Evolutionary conservation across 2,113 vertebrate genomes (phyloP).

Genomic region (Grantiella picta): DNA sequence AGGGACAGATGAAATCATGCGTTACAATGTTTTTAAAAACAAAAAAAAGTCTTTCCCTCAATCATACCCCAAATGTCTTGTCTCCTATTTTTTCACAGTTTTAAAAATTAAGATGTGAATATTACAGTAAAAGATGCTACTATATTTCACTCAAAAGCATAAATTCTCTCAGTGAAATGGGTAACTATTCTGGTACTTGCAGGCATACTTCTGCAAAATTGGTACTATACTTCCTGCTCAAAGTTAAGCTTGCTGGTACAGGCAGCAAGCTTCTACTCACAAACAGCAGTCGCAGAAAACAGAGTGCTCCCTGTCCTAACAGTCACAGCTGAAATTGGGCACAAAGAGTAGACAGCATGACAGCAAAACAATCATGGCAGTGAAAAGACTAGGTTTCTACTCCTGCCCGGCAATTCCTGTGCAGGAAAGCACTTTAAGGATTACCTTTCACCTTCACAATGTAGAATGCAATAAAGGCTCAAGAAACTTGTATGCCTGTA

Average conservation of each 20-base stretch:
- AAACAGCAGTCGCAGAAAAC: background rate
- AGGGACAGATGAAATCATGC: constrained; percentile 24
- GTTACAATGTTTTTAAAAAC: background rate
- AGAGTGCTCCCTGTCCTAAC: background rate
- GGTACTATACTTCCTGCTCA: background rate
- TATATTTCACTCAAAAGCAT: background rate
- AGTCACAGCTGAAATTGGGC: background rate
- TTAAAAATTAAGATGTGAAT: background rate
- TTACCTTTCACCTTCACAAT: background rate
- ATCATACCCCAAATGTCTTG: background rate
- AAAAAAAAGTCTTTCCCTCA: background rate
- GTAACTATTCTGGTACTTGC: background rate
- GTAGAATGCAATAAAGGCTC: background rate
- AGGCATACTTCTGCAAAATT: background rate
- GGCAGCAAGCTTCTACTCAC: background rate
- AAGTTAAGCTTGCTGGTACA: background rate
- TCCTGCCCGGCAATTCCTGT: background rate
- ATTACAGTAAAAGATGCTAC: background rate
- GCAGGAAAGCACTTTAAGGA: background rate
- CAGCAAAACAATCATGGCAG: background rate
- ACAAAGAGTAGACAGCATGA: background rate
- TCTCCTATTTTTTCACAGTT: background rate
- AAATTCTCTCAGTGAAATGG: background rate
- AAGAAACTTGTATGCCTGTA: background rate
- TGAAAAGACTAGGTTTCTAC: background rate